Evolutionary conservation across 64 coral and sea anemone genomes (phyloP), one percentile per base, ranked within the genome.

Genomic region (Astreopora myriophthalma): DNA sequence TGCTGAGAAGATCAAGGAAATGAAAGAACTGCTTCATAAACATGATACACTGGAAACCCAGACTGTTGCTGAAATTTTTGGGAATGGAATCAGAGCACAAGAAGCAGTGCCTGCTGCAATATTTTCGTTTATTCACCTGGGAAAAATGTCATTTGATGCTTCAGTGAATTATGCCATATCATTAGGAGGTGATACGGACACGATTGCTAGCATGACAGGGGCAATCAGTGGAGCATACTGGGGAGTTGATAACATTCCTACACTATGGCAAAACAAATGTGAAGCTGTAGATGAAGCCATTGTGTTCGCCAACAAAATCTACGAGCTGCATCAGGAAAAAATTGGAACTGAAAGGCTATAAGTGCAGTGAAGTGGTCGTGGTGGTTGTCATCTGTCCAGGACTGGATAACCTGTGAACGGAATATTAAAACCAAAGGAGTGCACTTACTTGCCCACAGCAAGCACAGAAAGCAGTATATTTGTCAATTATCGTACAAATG

Each of bases 71-170:
- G 69, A 91, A 64, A 87, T 63, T 13, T 93, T 99, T 76, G 97
- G 97, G 3, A 92, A 96, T 92, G 94, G 91, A 17, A 87, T 99
- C 24, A 79, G 75, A 73, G 97, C 97, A 9, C 81, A 96, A 60
- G 80, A 99, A 91, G 97, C 97, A 3, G 97, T 99, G 2, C 97
- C 97, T 60, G 94, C 97, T 7, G 97, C 97, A n/a, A 96, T 99
- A 19, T 95, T 95, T 93, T 69, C 94, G n/a, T 99, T 99, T 48
- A 76, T 99, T 77, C 58, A 86, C 87, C 96, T 96, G 42, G 93
- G 93, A 0, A 87, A 69, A n/a, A 33, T 37, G 8, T 96, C 94
- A 8, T 85, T 99, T 81, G 39, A 95, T 46, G 94, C 91, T 6
- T 75, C 76, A 14, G 74, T 99, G 7, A 86, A 90, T 62, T 99